Evolutionary conservation across 2,797 vertebrate species (phyloP).

Genomic region (Tokudaia muenninki): DNA sequence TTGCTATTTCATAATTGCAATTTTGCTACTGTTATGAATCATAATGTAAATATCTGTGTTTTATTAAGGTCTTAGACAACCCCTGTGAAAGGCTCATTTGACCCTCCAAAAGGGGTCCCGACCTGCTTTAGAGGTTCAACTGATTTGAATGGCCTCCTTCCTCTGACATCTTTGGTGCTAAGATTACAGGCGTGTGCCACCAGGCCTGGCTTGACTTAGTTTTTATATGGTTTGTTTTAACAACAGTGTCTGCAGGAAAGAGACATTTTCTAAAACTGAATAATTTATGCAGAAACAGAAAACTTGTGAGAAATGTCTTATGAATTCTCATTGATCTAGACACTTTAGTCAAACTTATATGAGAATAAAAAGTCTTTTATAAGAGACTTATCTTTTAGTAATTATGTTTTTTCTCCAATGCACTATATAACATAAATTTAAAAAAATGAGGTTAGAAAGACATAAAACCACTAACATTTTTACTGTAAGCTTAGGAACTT

Average conservation of each 20-base stretch:
- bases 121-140: constrained; percentile 6
- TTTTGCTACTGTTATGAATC: background rate
- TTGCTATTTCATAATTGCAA: background rate
- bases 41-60: background rate
- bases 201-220: background rate
- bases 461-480: constrained; percentile 9
- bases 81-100: background rate
- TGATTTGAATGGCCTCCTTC: background rate
- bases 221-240: constrained; percentile 58
- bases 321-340: constrained; percentile 36
- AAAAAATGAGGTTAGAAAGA: constrained; percentile 53
- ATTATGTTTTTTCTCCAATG: constrained; percentile 57
- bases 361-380: constrained; percentile 62
- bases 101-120: no score
- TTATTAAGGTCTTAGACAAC: background rate
- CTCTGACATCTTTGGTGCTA: background rate
- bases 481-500: constrained; percentile 22
- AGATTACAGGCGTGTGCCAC: background rate
- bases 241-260: constrained; percentile 20
- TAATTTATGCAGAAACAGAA: constrained; percentile 69
- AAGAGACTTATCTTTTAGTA: constrained; percentile 60
- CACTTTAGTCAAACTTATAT: background rate
- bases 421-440: constrained; percentile 43
- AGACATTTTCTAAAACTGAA: constrained; percentile 60
- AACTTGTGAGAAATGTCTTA: constrained; percentile 56